These are phyloP conservation scores for Neosalanx taihuensis DNA, from an alignment of 2,797 vertebrate genomes.

Conservation along the genomic window DNA sequence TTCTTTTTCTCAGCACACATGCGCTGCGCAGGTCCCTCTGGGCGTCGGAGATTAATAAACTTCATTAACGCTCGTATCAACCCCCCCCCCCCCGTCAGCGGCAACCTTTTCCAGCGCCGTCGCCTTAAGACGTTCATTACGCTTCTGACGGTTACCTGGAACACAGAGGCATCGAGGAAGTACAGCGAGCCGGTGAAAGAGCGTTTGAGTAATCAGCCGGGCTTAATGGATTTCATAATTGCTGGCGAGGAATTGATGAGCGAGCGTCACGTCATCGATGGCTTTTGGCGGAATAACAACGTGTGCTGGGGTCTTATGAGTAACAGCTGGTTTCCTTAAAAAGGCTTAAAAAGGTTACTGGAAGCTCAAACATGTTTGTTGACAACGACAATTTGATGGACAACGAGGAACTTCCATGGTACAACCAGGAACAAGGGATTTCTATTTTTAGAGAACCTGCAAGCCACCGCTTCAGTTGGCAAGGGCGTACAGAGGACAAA, in stretches of 20 bases:
- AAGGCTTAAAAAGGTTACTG: not conserved
- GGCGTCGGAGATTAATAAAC: conserved; percentile 34
- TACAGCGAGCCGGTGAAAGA: not conserved
- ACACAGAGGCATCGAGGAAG: conserved; percentile 2
- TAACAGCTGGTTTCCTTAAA: not conserved
- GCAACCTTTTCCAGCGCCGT: conserved; percentile 22
- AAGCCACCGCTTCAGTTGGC: too few relatives aligned
- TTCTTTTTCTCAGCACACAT: not conserved
- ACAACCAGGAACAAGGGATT: too few relatives aligned
- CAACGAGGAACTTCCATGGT: too few relatives aligned
- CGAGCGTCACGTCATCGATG: not conserved
- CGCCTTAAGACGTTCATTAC: conserved; percentile 34
- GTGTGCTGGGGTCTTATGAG: not conserved
- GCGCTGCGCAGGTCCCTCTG: not conserved
- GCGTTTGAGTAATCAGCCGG: not conserved
- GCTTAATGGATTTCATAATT: conserved; percentile 10
- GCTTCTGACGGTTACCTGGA: conserved; percentile 37
- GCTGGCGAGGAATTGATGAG: not conserved
- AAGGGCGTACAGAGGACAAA: too few relatives aligned
- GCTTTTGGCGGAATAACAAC: not conserved
- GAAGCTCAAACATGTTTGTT: not conserved
- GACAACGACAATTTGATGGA: not conserved
- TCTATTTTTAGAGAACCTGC: too few relatives aligned
- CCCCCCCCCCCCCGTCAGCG: conserved; percentile 13
- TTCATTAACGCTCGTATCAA: conserved; percentile 25